Conservation (phyloP, 1,140 invertebrate species). For the Pseudomyrmex dendroicus region DNA sequence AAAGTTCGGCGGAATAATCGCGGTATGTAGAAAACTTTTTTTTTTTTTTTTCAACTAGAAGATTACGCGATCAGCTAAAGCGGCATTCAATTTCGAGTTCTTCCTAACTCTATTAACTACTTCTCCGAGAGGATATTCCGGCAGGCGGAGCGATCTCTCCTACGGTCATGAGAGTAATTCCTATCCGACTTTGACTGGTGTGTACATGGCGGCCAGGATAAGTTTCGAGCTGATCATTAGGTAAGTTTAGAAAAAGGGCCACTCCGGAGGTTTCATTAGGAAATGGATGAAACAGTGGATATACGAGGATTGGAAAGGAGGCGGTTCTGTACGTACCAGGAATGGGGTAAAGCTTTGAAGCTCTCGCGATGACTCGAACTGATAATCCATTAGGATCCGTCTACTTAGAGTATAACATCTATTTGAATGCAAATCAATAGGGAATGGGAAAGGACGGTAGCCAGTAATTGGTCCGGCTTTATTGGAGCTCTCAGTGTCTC, state of each 20-base stretch:
- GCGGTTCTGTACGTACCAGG: slow-evolving; percentile 69
- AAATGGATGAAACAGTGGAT: slow-evolving; percentile 85
- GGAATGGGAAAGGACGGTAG: slow-evolving; percentile 84
- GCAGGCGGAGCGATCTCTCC: slow-evolving; percentile 60
- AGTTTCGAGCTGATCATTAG: slow-evolving; percentile 77
- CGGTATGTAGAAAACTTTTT: slow-evolving; percentile 13
- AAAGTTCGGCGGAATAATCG: slow-evolving; percentile 28
- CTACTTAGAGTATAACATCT: slow-evolving; percentile 86
- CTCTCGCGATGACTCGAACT: slow-evolving; percentile 84
- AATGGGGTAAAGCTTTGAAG: slow-evolving; percentile 81
- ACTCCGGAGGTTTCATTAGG: slow-evolving; percentile 83
- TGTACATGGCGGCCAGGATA: slow-evolving; percentile 58
- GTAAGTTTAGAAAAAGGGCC: slow-evolving; percentile 82
- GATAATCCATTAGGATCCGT: slow-evolving; percentile 86
- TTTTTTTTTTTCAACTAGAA: slow-evolving; percentile 11
- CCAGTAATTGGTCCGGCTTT: slow-evolving; percentile 85
- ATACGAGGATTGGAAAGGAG: slow-evolving; percentile 82
- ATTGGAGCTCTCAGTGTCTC: slow-evolving; percentile 85
- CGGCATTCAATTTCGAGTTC: slow-evolving; percentile 66
- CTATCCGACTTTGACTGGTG: slow-evolving; percentile 40
- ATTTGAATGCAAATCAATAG: slow-evolving; percentile 86
- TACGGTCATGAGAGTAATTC: slow-evolving; percentile 63
- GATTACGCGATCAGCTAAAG: slow-evolving; percentile 61
- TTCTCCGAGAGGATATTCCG: slow-evolving; percentile 57
- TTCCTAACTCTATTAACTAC: slow-evolving; percentile 59